Conservation (phyloP, 2,888 invertebrate species). For the Cephus pygmeus region DNA sequence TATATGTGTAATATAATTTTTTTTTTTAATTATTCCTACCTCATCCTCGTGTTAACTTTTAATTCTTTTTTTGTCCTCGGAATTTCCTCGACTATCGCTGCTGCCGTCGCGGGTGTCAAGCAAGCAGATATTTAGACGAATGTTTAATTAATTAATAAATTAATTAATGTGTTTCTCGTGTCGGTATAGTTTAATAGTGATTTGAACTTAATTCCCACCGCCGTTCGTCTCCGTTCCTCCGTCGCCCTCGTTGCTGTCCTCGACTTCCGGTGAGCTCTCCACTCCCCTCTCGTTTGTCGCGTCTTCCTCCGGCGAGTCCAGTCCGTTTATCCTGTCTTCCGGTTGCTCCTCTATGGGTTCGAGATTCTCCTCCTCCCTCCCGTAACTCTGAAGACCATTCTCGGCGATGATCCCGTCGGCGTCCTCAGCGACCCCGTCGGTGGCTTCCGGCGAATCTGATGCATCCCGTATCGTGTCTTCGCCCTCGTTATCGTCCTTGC, state of each 20-base stretch:
- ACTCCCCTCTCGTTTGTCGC: conserved; percentile 13
- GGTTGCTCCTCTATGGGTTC: conserved; percentile 39
- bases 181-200: conserved; percentile 6
- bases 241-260: conserved; percentile 29
- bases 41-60: no score
- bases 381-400: conserved; percentile 19
- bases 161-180: not conserved
- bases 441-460: conserved; percentile 23
- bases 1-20: no score
- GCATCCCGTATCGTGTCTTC: conserved; percentile 43
- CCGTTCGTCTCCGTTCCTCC: conserved; percentile 34
- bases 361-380: conserved; percentile 33
- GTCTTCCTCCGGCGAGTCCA: not conserved
- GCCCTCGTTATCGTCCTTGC: conserved; percentile 34
- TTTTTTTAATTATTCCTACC: no score
- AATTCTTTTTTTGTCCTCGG: no score
- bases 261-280: conserved; percentile 22
- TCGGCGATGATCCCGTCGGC: conserved; percentile 25
- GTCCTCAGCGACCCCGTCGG: not conserved
- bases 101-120: not conserved
- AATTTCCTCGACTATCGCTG: not conserved
- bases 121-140: conserved; percentile 3
- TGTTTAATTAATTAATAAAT: not conserved
- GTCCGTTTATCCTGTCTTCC: conserved; percentile 36
- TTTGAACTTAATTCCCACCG: conserved; percentile 14